phyloP scores from a whole-genome alignment of 2,113 vertebrate genomes.

The Excalfactoria chinensis region DNA sequence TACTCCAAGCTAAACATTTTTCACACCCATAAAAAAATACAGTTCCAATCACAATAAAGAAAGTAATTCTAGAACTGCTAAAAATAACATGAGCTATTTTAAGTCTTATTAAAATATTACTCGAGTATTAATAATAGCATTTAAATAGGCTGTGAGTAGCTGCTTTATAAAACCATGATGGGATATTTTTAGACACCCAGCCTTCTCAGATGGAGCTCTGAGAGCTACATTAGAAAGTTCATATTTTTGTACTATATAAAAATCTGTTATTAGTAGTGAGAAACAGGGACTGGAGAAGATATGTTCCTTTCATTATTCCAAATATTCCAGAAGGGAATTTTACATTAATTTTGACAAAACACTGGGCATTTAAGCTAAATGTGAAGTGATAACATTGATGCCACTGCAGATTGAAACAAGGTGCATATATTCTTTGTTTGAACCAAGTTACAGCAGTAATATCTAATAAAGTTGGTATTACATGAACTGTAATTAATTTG shows the following conservation, averaged over 20 bases:
- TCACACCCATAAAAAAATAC: neutral
- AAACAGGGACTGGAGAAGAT: neutral
- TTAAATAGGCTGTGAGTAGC: neutral
- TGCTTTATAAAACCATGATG: constrained; percentile 1
- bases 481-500: neutral
- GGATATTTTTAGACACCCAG: neutral
- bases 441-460: neutral
- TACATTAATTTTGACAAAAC: neutral
- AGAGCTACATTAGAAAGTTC: neutral
- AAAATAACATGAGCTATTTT: neutral
- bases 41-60: neutral
- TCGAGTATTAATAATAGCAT: neutral
- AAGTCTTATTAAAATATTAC: neutral
- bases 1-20: neutral
- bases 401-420: neutral
- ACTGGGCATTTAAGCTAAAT: neutral
- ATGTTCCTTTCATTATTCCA: neutral
- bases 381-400: neutral
- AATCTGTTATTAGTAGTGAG: neutral
- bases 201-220: neutral
- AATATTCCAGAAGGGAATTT: neutral
- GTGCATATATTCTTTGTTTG: neutral
- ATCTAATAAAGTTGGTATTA: neutral
- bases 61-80: neutral
- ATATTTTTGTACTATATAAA: neutral